Percentiles rank a stretch among this genome's conserved stretches.
Evolutionary conservation across 1,140 invertebrate genomes (phyloP).

Genomic region (Habropoda laboriosa): DNA sequence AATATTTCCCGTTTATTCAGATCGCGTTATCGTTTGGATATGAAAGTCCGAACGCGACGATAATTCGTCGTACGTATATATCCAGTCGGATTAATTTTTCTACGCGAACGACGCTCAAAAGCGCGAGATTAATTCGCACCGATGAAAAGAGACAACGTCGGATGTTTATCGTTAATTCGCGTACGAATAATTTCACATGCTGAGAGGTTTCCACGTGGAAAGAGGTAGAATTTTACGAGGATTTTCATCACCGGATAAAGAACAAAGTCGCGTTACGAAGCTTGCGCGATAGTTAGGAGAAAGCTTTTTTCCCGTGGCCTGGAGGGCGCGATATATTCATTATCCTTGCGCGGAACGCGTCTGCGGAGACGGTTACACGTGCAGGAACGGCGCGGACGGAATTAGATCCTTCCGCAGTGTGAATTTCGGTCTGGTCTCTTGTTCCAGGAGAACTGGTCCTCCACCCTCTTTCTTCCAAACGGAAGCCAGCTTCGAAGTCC

Average conservation of each 20-base stretch:
- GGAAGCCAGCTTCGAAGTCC: neutral
- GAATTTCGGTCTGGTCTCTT: constrained; percentile 43
- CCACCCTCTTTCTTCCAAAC: neutral
- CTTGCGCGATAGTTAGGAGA: neutral
- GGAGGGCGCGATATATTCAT: constrained; percentile 38
- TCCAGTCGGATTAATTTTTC: constrained; percentile 3
- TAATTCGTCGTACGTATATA: neutral
- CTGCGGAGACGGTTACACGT: constrained; percentile 33
- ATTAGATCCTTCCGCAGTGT: constrained; percentile 53
- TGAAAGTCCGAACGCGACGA: neutral
- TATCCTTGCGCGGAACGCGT: constrained; percentile 21
- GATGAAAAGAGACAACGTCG: neutral
- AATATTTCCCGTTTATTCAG: neutral
- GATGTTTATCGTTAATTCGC: neutral
- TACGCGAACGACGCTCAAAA: neutral
- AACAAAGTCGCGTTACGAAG: neutral
- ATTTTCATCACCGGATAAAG: neutral
- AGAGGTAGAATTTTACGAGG: neutral
- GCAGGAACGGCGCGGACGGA: constrained; percentile 25
- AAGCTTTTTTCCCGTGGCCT: neutral
- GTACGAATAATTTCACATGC: too few species aligned
- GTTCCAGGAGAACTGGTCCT: neutral
- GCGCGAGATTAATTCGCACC: neutral
- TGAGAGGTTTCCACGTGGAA: neutral
- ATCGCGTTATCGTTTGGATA: neutral